Evolutionary conservation across 2,113 vertebrate genomes (phyloP), one percentile per base, ranked within the genome.

Genomic region (Eudyptes chrysolophus): DNA sequence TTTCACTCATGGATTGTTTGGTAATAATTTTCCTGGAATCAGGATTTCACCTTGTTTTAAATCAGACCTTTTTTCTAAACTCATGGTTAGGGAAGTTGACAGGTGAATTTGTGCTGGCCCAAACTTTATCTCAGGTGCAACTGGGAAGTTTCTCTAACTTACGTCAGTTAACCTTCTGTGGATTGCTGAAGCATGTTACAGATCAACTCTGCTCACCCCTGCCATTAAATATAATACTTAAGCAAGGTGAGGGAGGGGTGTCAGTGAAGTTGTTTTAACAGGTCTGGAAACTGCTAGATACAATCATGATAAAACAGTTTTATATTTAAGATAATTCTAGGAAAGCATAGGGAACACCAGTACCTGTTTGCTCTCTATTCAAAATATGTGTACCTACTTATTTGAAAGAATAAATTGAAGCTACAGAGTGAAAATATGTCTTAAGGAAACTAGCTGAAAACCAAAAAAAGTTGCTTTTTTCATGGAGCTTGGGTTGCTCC

Each of bases 1-100:
- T 89, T 97, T 92, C 22, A 49, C 11, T 95, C 11, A 16, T 46
- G n/a, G 11, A 29, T 94, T 80, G 24, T 72, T 85, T 87, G 65
- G 13, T 71, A 51, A 11, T 79, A 32, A 30, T 78, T 93, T 92
- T 85, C 84, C 38, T 48, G 48, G 27, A 75, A 76, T 52, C 16
- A 15, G 34, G 26, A 44, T 65, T 86, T 77, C 24, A 57, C 40
- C 72, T 64, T 46, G 8, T 68, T 92, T 72, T 84, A 38, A 72
- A 58, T 25, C 16, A 42, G 22, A 75, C 42, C 9, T 69, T 65
- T 60, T 48, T 65, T 57, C 71, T 77, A 21, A 82, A 81, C 19
- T 54, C 14, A 5, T 42, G 25, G 6, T 77, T 81, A 57, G 36
- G 27, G 24, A 80, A n/a, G 19, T 38, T 79, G 57, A 61, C 18